Evolutionary conservation across 2,888 invertebrate species (phyloP).

Genomic region (Idaea straminata): DNA sequence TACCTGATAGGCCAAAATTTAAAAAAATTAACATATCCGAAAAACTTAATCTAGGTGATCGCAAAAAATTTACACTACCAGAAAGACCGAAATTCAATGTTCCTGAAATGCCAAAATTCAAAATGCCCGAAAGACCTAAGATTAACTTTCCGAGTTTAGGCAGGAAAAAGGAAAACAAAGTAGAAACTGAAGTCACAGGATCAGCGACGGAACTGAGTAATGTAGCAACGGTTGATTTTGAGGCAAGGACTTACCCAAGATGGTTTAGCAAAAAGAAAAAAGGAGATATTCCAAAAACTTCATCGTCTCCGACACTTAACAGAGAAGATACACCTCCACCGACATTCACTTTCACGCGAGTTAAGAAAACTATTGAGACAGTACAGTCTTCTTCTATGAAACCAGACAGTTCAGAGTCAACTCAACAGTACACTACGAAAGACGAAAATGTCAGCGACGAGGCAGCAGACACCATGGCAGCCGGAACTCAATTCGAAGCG

Average conservation of each 20-base stretch:
- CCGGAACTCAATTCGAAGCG: constrained; percentile 59
- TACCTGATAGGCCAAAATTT: constrained; percentile 82
- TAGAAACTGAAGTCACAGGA: constrained; percentile 58
- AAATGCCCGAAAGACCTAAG: constrained; percentile 81
- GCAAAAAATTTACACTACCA: constrained; percentile 82
- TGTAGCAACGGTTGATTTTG: constrained; percentile 83
- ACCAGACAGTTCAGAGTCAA: constrained; percentile 65
- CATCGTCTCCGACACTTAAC: constrained; percentile 73
- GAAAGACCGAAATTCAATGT: constrained; percentile 78
- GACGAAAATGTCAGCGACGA: constrained; percentile 46
- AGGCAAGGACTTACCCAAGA: constrained; percentile 89
- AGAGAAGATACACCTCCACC: constrained; percentile 82
- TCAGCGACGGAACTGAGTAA: constrained; percentile 62
- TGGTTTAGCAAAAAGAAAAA: constrained; percentile 80
- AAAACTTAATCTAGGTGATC: constrained; percentile 75
- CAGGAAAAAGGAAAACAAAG: constrained; percentile 71
- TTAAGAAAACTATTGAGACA: constrained; percentile 63
- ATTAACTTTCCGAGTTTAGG: constrained; percentile 83
- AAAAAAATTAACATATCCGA: constrained; percentile 73
- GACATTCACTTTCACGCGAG: constrained; percentile 83
- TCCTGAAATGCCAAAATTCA: constrained; percentile 79
- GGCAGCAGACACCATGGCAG: constrained; percentile 50
- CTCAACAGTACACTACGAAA: constrained; percentile 69
- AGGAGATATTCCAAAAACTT: constrained; percentile 66
- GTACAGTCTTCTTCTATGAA: constrained; percentile 62